phyloP scores from a whole-genome alignment of 2,888 invertebrate species.

The Phragmatobia fuliginosa region DNA sequence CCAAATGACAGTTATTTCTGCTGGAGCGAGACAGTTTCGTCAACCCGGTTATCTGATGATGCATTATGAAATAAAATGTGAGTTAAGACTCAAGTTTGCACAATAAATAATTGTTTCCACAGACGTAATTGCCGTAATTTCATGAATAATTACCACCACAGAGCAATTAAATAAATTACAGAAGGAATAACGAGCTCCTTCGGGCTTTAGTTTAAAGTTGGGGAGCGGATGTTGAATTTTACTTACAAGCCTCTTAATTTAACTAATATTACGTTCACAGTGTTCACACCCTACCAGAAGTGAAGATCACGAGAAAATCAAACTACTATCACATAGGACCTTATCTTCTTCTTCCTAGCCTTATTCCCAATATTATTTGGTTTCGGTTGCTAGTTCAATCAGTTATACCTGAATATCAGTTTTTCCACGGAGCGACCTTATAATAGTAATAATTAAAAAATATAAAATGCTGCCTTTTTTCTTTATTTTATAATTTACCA shows the following conservation, averaged over 20 bases:
- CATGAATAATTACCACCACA: conserved; percentile 87
- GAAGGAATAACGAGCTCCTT: conserved; percentile 84
- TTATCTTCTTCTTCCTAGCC: too few relatives aligned
- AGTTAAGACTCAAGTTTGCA: conserved; percentile 85
- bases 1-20: conserved; percentile 37
- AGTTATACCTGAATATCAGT: too few relatives aligned
- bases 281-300: not conserved
- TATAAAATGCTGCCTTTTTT: not conserved
- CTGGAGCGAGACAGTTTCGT: conserved; percentile 59
- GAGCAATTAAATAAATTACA: conserved; percentile 87
- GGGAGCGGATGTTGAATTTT: conserved; percentile 77
- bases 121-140: conserved; percentile 86
- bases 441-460: too few relatives aligned
- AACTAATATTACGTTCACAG: conserved; percentile 5
- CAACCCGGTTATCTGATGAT: conserved; percentile 77
- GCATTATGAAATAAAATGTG: conserved; percentile 84
- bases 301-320: not conserved
- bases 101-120: conserved; percentile 86
- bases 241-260: conserved; percentile 61
- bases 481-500: too few relatives aligned
- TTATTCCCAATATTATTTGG: too few relatives aligned
- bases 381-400: too few relatives aligned
- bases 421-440: too few relatives aligned
- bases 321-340: not conserved
- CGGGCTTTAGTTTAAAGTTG: conserved; percentile 82